phyloP scores from a whole-genome alignment of 2,888 invertebrate species.

The Caenorhabditis parvicauda region DNA sequence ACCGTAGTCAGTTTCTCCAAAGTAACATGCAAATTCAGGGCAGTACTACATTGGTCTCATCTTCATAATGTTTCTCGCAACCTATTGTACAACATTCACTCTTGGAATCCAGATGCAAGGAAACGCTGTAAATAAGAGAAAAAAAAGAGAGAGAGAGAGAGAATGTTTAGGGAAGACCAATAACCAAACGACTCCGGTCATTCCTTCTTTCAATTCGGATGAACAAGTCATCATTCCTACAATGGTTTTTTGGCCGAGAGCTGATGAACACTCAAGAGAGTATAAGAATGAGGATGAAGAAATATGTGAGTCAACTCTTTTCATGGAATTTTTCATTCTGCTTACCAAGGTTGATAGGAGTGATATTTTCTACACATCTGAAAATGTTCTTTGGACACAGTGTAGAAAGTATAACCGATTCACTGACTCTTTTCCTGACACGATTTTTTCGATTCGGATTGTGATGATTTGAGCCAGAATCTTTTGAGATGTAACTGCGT shows the following conservation, averaged over 20 bases:
- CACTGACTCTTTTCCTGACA: too few relatives aligned
- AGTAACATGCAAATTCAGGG: slow-evolving; percentile 4
- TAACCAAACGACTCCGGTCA: slow-evolving; percentile 37
- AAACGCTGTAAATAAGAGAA: slow-evolving; percentile 40
- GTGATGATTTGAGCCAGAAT: too few relatives aligned
- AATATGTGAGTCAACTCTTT: slow-evolving; percentile 44
- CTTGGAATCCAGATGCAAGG: slow-evolving; percentile 57
- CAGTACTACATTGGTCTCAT: slow-evolving; percentile 55
- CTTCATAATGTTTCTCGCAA: slow-evolving; percentile 59
- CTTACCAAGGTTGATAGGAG: too few relatives aligned
- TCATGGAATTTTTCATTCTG: too few relatives aligned
- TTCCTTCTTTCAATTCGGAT: slow-evolving; percentile 47
- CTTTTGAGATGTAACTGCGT: neutral
- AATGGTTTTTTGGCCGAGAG: slow-evolving; percentile 54
- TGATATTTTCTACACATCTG: too few relatives aligned
- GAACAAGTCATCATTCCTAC: slow-evolving; percentile 45
- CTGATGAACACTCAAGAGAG: slow-evolving; percentile 55
- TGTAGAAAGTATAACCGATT: too few relatives aligned
- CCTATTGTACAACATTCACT: slow-evolving; percentile 55
- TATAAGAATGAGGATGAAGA: slow-evolving; percentile 53
- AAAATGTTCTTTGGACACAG: too few relatives aligned
- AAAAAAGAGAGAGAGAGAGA: neutral
- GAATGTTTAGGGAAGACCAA: slow-evolving; percentile 32
- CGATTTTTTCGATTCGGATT: too few relatives aligned
- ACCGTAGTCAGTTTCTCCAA: too few relatives aligned